A percentile compares a stretch with the other conserved stretches of the same genome.
phyloP scores from a whole-genome alignment of 2,888 invertebrate species.

The Octodonta nipae region DNA sequence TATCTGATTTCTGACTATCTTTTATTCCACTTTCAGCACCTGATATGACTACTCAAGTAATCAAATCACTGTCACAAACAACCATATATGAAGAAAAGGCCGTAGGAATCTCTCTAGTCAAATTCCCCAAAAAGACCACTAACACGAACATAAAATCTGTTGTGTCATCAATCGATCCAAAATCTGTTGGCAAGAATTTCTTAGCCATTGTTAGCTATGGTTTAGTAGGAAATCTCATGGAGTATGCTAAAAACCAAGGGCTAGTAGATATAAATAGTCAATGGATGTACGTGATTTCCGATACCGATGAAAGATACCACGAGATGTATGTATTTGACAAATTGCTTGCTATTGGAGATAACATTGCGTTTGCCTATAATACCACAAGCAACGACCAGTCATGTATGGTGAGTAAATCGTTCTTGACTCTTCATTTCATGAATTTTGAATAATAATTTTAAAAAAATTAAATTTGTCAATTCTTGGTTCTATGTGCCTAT shows the following conservation, averaged over 20 bases:
- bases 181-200: slow-evolving; percentile 36
- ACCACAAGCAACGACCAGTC: slow-evolving; percentile 38
- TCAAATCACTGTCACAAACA: slow-evolving; percentile 42
- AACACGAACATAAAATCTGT: slow-evolving; percentile 13
- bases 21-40: slow-evolving; percentile 40
- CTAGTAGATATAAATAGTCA: slow-evolving; percentile 62
- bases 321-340: slow-evolving; percentile 45
- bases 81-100: slow-evolving; percentile 15
- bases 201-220: slow-evolving; percentile 50
- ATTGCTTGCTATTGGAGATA: slow-evolving; percentile 61
- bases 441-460: no score
- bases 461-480: no score
- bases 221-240: slow-evolving; percentile 50
- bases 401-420: slow-evolving; percentile 42
- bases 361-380: slow-evolving; percentile 66
- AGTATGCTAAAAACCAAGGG: slow-evolving; percentile 49
- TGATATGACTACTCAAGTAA: slow-evolving; percentile 52
- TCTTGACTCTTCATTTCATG: no score
- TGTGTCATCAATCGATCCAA: slow-evolving; percentile 24
- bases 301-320: slow-evolving; percentile 39
- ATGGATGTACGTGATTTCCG: slow-evolving; percentile 68
- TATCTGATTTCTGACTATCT: no score
- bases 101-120: slow-evolving; percentile 28
- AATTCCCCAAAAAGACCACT: slow-evolving; percentile 19
- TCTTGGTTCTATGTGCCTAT: no score